Base-by-base conservation (phyloP, 2,797 vertebrate genomes). In the Phrynocephalus guinanensis region DNA sequence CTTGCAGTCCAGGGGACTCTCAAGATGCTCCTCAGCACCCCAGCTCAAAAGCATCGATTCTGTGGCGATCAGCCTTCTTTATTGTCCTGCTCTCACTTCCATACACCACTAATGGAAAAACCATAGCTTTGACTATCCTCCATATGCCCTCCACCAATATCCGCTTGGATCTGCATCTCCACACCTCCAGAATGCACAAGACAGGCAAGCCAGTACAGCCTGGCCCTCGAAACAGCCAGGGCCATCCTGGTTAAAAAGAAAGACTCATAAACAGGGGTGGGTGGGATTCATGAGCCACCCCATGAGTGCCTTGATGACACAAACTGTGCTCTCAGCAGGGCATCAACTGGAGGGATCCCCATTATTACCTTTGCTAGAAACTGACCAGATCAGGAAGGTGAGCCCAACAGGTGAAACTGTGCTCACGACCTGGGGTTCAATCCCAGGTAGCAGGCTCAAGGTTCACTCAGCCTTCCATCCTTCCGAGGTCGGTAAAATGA, bases 331-430 rank as follows among this genome's bases (percentile, higher is more conserved):
- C 96, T 97, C 95, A 94, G 96, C 89, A 95, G 96, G 96, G 16
- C 60, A 63, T 94, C 93, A 95, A 95, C 91, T 94, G 96, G 98
- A 76, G 97, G 97, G 94, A 96, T 92, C 95, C 93, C 60, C 94
- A 91, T 97, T 96, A 97, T 97, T 97, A 97, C 93, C 97, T 97
- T 97, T 97, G 97, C 96, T 97, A 96, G 95, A 97, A 96, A 96
- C 96, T 97, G 96, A 97, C 97, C 91, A 88, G 96, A 97, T 97
- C 96, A 94, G 96, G 95, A 95, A 96, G 96, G 95, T 96, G 93
- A 96, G 91, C 96, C 96, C 96, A 92, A 82, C 95, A 87, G 96
- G 95, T 33, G 33, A 33, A 33, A 33, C 33, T 33, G 33, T 33
- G 33, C 33, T 33, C 33, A 33, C 33, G 33, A 33, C 33, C 33